Evolutionary conservation across 2,797 vertebrate species (phyloP), one percentile per base, ranked within the genome.

Genomic region (Typhlichthys subterraneus): DNA sequence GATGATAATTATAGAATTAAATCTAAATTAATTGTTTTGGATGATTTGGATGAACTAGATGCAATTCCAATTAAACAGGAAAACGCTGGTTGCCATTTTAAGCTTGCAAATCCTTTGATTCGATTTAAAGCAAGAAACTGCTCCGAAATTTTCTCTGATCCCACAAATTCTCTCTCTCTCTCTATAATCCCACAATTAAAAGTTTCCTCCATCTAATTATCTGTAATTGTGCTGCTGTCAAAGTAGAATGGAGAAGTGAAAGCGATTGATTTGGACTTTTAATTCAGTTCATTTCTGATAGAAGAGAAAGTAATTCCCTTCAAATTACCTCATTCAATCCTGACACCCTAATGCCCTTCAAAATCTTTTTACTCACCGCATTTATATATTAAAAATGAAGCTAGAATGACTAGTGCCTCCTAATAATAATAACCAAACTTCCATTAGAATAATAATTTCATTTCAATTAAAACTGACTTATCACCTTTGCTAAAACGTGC

Each of bases 401-500:
- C 86, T 70, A 93, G 95, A 96, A 95, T 97, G 96, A 94, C 94
- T 92, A 80, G 89, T 94, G 95, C 95, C 96, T 98, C 96, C 98
- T 99, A 99, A 99, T 99, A 99, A 98, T 97, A 99, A 99, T 98
- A 99, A 98, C 96, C 97, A 99, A 99, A 99, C 96, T 99, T 99
- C 96, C 96, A 99, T 99, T 97, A 97, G 96, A 99, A 98, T 98
- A 99, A 99, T 99, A 97, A 99, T 99, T 99, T 98, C 97, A 98
- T 99, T 99, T 98, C 98, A 99, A 99, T 99, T 99, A 99, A 99
- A 99, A 99, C 96, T 99, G 98, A 99, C 96, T 99, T 98, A 99
- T 98, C 88, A 90, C 90, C 97, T 99, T 99, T 99, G 95, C 96
- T 98, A 98, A 99, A 99, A 99, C 97, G 96, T 99, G 97, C 97